Base-by-base conservation (phyloP, 2,888 invertebrate genomes). In the Saturnia pavonia region DNA sequence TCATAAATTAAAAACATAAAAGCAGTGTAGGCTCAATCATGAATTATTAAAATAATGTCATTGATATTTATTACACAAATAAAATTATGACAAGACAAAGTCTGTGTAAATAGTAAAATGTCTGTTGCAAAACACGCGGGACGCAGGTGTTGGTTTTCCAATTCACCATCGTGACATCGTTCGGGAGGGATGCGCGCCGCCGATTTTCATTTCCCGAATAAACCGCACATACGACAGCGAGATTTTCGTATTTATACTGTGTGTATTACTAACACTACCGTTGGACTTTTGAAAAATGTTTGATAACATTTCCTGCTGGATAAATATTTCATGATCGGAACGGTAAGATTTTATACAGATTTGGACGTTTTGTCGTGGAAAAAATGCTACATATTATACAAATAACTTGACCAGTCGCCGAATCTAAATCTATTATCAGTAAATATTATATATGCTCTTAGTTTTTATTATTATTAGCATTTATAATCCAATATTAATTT, bases 71-170 rank as follows among this genome's bases (percentile, higher is more conserved):
- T n/a, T 54, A 22, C 7, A 57, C 8, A 11, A 16, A 25, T 25
- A 60, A 27, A 60, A 3, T 1, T 25, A 60, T 4, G 57, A 27
- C 27, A 43, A 34, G 16, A 34, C 9, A 70, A 70, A 42, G 4
- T n/a, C 11, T 1, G 22, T 27, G 54, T 43, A 45, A 66, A 19
- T 42, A 42, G 54, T 67, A 42, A 70, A 70, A 54, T 12, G 14
- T 22, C 22, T 80, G 77, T 78, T 80, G 76, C 81, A 78, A 79
- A 84, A 78, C 82, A 79, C 75, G 80, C 75, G 72, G 71, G 75
- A 75, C 80, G 73, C 88, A 89, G 89, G 89, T 89, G 89, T 87
- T 84, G 86, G 77, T 80, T 83, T 89, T 87, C 83, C 88, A 88
- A 89, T 89, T 87, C 86, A 82, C 74, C 81, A 81, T 78, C 57